Conservation (phyloP, 2,113 vertebrate genomes). For the Myodes glareolus region DNA sequence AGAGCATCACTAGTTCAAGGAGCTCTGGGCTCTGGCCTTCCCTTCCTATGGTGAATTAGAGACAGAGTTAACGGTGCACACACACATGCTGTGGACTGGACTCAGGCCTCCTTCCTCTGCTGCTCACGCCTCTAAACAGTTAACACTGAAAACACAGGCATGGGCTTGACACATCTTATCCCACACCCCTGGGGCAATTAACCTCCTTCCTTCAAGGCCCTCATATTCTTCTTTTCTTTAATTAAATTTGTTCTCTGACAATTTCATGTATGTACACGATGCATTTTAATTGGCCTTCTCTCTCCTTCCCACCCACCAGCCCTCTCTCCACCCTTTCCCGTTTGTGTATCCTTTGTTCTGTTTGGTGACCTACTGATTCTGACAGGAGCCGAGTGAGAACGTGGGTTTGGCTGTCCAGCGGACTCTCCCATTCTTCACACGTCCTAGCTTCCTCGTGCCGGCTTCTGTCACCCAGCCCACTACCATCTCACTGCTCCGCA, state of each 20-base stretch:
- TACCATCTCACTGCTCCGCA: too few relatives aligned
- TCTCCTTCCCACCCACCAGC: background rate
- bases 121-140: background rate
- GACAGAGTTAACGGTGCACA: background rate
- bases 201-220: rapidly evolving
- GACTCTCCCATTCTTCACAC: background rate
- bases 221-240: background rate
- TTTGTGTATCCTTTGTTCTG: too few relatives aligned
- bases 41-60: background rate
- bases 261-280: background rate
- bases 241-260: background rate
- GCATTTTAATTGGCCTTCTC: background rate
- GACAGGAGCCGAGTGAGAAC: background rate
- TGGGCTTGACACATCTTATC: background rate
- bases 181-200: background rate
- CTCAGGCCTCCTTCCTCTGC: rapidly evolving
- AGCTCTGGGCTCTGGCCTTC: constrained; percentile 18
- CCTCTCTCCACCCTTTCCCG: background rate
- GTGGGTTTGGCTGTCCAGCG: background rate
- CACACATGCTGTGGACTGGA: background rate
- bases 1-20: constrained; percentile 51
- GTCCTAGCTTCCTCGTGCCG: too few relatives aligned
- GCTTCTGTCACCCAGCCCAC: background rate
- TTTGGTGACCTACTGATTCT: background rate
- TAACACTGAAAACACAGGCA: background rate